Evolutionary conservation across 2,113 vertebrate genomes (phyloP), one percentile per base, ranked within the genome.

Genomic region (Etia nguti): DNA sequence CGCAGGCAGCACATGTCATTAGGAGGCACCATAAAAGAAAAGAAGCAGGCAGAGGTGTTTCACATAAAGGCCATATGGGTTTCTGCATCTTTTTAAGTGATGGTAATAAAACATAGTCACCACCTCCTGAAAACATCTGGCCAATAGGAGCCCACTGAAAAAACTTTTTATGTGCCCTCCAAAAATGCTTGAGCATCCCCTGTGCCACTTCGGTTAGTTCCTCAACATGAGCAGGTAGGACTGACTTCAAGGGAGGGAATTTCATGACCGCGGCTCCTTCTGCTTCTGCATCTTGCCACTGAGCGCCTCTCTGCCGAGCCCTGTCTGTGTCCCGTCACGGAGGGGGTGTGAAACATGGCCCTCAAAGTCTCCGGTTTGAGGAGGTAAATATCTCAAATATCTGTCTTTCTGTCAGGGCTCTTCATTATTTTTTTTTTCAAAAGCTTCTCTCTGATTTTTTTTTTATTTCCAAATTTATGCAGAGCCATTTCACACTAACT

Each of bases 141-240:
- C 96, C 96, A 96, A 96, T 96, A 86, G 89, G 94, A 93, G 81
- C 20, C n/a, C 88, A 79, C 57, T 79, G 77, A 91, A 88, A 79
- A 59, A 91, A 92, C 90, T 92, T 95, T 68, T 95, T 94, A 95
- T 93, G 91, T 93, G 89, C 85, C 86, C 88, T 90, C 86, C 52
- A 88, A 94, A 95, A 93, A 91, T 77, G 90, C 91, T 93, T 89
- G 88, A 92, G 90, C 90, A 93, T 95, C 95, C 80, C 73, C 80
- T 46, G 57, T 24, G 15, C 89, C 22, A 20, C 77, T 82, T 46
- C 65, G 52, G 59, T 86, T 84, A 57, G 60, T 86, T 93, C 89
- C 89, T 91, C 92, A 95, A 93, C 90, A 96, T 96, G 96, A 29
- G 70, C 94, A 95, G 94, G 91, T 95, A 95, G 93, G 92, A 92